Conservation (phyloP, 1,140 invertebrate species). For the Cecropterus lyciades region DNA sequence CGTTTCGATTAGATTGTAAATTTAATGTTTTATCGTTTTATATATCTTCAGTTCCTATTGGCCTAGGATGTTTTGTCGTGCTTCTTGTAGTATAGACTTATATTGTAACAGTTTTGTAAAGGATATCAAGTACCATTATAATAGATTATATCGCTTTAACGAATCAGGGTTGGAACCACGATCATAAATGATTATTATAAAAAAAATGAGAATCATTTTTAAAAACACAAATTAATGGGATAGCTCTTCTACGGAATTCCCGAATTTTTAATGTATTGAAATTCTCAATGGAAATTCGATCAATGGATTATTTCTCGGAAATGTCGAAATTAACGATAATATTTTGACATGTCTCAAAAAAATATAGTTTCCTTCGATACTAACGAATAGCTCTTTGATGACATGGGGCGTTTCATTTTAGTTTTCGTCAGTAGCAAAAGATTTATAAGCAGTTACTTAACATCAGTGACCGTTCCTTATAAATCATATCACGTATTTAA, state of each 20-base stretch:
- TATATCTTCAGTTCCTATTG: slow-evolving; percentile 75
- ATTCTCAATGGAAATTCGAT: slow-evolving; percentile 26
- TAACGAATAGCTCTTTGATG: not conserved
- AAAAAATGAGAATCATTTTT: slow-evolving; percentile 53
- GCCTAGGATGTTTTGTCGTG: slow-evolving; percentile 73
- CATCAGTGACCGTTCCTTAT: not conserved
- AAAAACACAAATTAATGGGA: slow-evolving; percentile 52
- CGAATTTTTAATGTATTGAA: slow-evolving; percentile 33
- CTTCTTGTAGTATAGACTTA: slow-evolving; percentile 61
- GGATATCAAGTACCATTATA: slow-evolving; percentile 67
- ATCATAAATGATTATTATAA: slow-evolving; percentile 64
- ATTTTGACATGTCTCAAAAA: slow-evolving; percentile 1
- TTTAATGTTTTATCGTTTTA: slow-evolving; percentile 54
- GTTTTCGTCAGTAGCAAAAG: not conserved
- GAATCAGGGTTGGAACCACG: slow-evolving; percentile 79
- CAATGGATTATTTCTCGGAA: slow-evolving; percentile 11
- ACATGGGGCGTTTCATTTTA: not conserved
- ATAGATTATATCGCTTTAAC: slow-evolving; percentile 76
- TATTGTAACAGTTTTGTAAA: slow-evolving; percentile 47
- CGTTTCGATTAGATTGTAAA: slow-evolving; percentile 49
- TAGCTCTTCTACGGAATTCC: slow-evolving; percentile 60
- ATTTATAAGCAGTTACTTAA: not conserved
- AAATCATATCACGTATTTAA: not conserved
- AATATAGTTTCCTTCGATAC: not conserved
- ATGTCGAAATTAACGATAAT: slow-evolving; percentile 16